phyloP scores from a whole-genome alignment of 2,797 vertebrate species.

The Acrossocheilus fasciatus region DNA sequence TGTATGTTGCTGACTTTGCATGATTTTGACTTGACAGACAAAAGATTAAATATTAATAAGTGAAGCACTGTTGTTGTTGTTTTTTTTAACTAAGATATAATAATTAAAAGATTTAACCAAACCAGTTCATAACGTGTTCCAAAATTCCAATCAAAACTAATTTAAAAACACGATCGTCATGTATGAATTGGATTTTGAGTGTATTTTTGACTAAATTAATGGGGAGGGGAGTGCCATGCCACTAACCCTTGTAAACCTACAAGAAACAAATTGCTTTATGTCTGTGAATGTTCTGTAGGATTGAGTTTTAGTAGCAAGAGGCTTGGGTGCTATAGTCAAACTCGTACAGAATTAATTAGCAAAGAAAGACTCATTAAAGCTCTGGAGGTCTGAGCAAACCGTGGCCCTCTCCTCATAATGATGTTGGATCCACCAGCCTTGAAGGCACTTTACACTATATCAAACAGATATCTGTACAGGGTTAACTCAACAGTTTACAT shows the following conservation, averaged over 20 bases:
- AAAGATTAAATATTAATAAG: not conserved
- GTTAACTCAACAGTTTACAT: conserved; percentile 72
- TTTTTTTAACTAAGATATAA: not conserved
- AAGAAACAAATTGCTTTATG: not conserved
- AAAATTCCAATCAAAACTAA: not conserved
- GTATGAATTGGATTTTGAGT: not conserved
- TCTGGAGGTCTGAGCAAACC: conserved; percentile 69
- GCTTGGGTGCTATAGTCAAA: conserved; percentile 23
- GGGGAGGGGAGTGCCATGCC: not conserved
- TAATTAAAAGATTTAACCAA: not conserved
- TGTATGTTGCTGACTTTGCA: not conserved
- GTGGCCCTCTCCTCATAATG: conserved; percentile 76
- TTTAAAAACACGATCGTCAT: not conserved
- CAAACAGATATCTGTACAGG: conserved; percentile 64
- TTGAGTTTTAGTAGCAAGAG: conserved; percentile 40
- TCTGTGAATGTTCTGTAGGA: conserved; percentile 12
- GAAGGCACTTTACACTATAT: conserved; percentile 66
- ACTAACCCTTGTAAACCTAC: not conserved
- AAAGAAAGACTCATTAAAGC: conserved; percentile 76
- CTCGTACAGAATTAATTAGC: conserved; percentile 72
- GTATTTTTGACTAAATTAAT: not conserved
- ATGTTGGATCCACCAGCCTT: conserved; percentile 71
- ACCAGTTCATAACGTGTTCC: not conserved
- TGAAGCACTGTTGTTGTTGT: not conserved
- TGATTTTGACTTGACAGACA: not conserved